Conservation (phyloP, 2,797 vertebrate species). For the Arremon brunneinucha region DNA sequence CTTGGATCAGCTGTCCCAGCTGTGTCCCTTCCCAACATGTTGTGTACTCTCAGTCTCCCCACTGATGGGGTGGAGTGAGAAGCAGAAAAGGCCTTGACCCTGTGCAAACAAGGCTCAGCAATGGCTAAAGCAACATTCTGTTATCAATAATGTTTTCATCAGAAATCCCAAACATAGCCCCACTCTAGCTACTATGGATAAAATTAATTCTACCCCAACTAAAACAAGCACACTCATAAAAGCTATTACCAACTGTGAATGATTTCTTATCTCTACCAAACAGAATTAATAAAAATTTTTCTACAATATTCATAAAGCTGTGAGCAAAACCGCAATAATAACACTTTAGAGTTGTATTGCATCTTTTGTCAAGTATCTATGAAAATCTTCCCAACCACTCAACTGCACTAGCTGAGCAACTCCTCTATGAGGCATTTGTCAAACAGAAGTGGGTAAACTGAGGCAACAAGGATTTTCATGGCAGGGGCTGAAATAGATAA, state of each 20-base stretch:
- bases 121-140: background rate
- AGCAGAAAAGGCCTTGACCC: background rate
- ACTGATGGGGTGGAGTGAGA: too few species aligned
- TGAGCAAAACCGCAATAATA: background rate
- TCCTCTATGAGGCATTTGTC: background rate
- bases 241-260: slow-evolving; percentile 1
- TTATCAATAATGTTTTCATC: background rate
- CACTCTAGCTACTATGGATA: background rate
- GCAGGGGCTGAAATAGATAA: background rate
- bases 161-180: background rate
- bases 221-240: background rate
- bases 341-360: background rate
- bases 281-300: background rate
- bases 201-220: background rate
- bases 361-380: background rate
- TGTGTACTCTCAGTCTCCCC: background rate
- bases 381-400: background rate
- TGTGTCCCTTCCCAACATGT: background rate
- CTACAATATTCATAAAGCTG: background rate
- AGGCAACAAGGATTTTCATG: background rate
- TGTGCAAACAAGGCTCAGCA: background rate
- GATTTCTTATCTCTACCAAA: slow-evolving; percentile 37
- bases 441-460: background rate
- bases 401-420: background rate
- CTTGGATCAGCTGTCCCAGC: background rate